Evolutionary conservation across 1,140 invertebrate species (phyloP), one percentile per base, ranked within the genome.

Genomic region (Cepaea nemoralis): DNA sequence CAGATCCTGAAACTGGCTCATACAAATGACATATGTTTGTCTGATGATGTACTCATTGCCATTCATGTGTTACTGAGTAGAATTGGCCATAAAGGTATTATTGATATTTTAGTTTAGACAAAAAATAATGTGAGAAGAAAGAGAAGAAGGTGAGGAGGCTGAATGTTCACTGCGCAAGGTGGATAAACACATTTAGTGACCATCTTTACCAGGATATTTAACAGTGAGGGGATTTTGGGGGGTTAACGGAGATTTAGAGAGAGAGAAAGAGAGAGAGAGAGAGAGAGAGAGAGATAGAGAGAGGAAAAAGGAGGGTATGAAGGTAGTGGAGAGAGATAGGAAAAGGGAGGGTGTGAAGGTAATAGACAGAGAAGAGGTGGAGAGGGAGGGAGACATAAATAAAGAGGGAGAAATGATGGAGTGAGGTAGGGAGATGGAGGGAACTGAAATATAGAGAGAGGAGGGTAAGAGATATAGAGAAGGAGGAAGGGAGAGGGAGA

Each of bases 1-100:
- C 88, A 89, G n/a, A 69, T 88, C 0, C 74, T 91, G 14, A 86
- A 88, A 31, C 79, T 82, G 73, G 86, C 87, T 77, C 77, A 83
- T 3, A 86, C 88, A 63, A 85, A 88, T 77, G 84, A 85, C 14
- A 74, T 80, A 14, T 40, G 84, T 14, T 81, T 83, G 27, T 33
- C 84, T 40, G 88, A 90, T 22, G 88, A 90, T 3, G 67, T 87
- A 19, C 75, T 90, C 42, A 35, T 90, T 14, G 27, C 84, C 14
- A 83, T 86, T 59, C 90, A 91, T 74, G 83, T 87, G 27, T 81
- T 91, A 8, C 85, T 91, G 8, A 85, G 86, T 24, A 86, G 87
- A 59, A 83, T 90, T 33, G 88, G 88, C 14, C 83, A 86, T 14
- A 91, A 91, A 90, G 90, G 90, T 91, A 83, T n/a, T n/a, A n/a